Percentiles rank a stretch among this genome's conserved stretches.
Conservation (phyloP, 2,888 invertebrate genomes). For the Eupsilia transversa region DNA sequence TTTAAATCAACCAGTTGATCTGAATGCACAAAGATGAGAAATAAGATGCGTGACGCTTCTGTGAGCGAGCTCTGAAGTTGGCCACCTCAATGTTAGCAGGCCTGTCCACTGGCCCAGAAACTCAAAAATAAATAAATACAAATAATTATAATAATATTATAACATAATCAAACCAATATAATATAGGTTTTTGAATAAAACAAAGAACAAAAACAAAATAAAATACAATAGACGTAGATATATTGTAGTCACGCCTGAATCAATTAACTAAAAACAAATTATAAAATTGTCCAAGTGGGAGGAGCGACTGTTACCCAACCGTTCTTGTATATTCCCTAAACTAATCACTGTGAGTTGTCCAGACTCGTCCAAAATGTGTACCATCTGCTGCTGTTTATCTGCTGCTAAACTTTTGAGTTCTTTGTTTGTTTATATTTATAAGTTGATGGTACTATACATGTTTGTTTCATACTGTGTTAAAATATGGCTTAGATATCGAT, state of each 20-base stretch:
- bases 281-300: slow-evolving; percentile 38
- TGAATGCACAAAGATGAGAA: not conserved
- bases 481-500: not conserved
- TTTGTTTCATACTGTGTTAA: not conserved
- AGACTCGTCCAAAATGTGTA: slow-evolving; percentile 39
- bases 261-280: no score
- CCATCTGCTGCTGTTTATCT: slow-evolving; percentile 50
- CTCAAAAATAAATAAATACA: not conserved
- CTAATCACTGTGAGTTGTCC: slow-evolving; percentile 55
- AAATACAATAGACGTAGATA: no score
- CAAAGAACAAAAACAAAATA: slow-evolving; percentile 31
- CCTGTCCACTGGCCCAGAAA: not conserved
- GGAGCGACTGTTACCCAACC: slow-evolving; percentile 30
- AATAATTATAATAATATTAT: not conserved
- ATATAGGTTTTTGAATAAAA: slow-evolving; percentile 26
- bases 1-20: not conserved
- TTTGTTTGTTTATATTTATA: slow-evolving; percentile 1
- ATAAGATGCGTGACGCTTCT: not conserved
- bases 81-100: not conserved
- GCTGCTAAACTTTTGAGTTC: slow-evolving; percentile 11
- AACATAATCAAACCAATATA: slow-evolving; percentile 1
- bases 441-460: not conserved
- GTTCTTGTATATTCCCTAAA: slow-evolving; percentile 56
- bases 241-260: no score
- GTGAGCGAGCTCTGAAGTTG: not conserved